Evolutionary conservation across 2,113 vertebrate genomes (phyloP), one percentile per base, ranked within the genome.

Genomic region (Nothocercus julius): DNA sequence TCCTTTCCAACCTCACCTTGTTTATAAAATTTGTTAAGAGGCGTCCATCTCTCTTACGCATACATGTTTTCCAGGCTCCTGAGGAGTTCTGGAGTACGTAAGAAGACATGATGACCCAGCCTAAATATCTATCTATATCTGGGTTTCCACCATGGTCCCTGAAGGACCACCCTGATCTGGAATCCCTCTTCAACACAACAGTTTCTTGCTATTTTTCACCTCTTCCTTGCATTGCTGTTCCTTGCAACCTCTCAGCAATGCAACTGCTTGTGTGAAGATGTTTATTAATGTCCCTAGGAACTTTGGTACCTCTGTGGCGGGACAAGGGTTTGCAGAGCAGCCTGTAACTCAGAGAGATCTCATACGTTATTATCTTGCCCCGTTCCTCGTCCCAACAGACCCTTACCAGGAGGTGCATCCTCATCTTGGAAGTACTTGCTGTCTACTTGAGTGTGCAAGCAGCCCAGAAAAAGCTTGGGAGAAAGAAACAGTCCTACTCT

Each of bases 71-170:
- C 25, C 11, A 53, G 17, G 22, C 19, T 84, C 44, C 56, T 8
- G n/a, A n/a, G n/a, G 24, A 36, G 36, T 59, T 63, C 81, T 38
- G 44, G 3, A 76, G 58, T n/a, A 66, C 63, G 7, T 66, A 40
- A 85, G 19, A 59, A 83, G 45, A 45, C 34, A 24, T 25, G 20
- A 0, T 11, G 27, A 21, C 9, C 38, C 9, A 21, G 9, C 40
- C 36, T 36, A 49, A 67, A 36, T 9, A 56, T n/a, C 53, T 67
- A 5, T 32, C 49, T 24, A 18, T 12, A 14, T 32, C 40, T 84
- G 21, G 40, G 28, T 1, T 12, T 77, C 0, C 0, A 5, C 40
- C 15, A 4, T 0, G 34, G 25, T 10, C 14, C 36, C 24, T 27
- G 40, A 40, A 86, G 18, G 32, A 91, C 13, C 36, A n/a, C 30